Evolutionary conservation across 2,797 vertebrate genomes (phyloP).

Genomic region (Halcyon chelicuti): DNA sequence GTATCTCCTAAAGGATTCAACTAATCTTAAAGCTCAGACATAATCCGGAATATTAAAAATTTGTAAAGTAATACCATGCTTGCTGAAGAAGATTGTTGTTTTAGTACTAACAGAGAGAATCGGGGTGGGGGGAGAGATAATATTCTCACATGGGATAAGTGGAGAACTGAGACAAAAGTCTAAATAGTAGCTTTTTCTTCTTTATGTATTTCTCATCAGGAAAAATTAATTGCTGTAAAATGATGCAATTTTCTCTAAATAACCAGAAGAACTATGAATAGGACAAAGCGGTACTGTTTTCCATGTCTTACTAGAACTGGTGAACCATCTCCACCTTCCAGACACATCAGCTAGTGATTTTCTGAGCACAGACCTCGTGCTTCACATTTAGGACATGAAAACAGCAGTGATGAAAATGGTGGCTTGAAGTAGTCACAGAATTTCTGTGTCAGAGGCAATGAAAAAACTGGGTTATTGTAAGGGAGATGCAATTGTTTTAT

Average conservation of each 20-base stretch:
- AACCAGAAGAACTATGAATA: background rate
- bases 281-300: background rate
- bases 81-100: background rate
- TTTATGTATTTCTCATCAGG: background rate
- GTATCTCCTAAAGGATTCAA: background rate
- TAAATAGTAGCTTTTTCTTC: background rate
- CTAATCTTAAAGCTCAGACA: background rate
- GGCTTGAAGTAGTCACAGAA: background rate
- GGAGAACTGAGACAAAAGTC: background rate
- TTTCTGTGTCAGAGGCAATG: conserved; percentile 1
- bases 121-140: fast-evolving
- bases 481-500: background rate
- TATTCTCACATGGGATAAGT: background rate
- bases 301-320: background rate
- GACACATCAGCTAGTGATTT: background rate
- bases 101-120: background rate
- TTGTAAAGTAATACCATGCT: too few relatives aligned
- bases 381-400: background rate
- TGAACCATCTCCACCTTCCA: background rate
- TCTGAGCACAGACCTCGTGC: background rate
- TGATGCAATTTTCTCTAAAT: background rate
- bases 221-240: background rate
- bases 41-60: background rate
- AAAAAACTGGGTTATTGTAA: background rate
- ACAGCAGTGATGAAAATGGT: background rate